Percentiles rank a stretch among this genome's conserved stretches.
Conservation (phyloP, 2,113 vertebrate genomes). For the Gasterosteus nipponicus region DNA sequence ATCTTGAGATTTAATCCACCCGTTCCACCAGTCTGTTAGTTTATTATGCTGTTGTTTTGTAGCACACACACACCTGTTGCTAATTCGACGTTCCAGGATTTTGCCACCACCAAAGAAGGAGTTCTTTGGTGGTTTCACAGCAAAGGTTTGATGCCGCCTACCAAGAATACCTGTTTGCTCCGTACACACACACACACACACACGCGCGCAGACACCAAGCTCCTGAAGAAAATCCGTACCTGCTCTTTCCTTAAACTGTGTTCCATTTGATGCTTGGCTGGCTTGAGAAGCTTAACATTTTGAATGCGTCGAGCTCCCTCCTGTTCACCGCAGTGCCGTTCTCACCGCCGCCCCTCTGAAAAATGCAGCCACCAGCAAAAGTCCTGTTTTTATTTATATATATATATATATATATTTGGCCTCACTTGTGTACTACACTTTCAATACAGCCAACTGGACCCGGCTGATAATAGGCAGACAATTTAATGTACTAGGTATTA, state of each 20-base stretch:
- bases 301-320: slow-evolving; percentile 58
- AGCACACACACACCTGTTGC: neutral
- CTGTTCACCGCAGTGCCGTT: slow-evolving; percentile 3
- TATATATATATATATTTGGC: slow-evolving; percentile 35
- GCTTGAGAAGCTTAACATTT: slow-evolving; percentile 77
- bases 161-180: slow-evolving; percentile 52
- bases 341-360: slow-evolving; percentile 34
- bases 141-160: slow-evolving; percentile 50
- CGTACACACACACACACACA: slow-evolving; percentile 10
- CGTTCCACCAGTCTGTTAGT: slow-evolving; percentile 26
- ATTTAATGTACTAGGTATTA: slow-evolving; percentile 80
- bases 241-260: slow-evolving; percentile 67
- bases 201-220: slow-evolving; percentile 32
- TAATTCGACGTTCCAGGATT: slow-evolving; percentile 57
- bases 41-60: slow-evolving; percentile 28
- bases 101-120: slow-evolving; percentile 10
- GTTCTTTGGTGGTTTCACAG: slow-evolving; percentile 27
- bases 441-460: slow-evolving; percentile 75
- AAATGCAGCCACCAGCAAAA: slow-evolving; percentile 68
- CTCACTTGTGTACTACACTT: slow-evolving; percentile 69
- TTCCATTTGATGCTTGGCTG: slow-evolving; percentile 78
- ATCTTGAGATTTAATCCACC: slow-evolving; percentile 3
- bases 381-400: slow-evolving; percentile 22
- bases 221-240: slow-evolving; percentile 59
- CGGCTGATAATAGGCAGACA: slow-evolving; percentile 75